Evolutionary conservation across 2,888 invertebrate genomes (phyloP), one percentile per base, ranked within the genome.

Genomic region (Coelinius sp.): DNA sequence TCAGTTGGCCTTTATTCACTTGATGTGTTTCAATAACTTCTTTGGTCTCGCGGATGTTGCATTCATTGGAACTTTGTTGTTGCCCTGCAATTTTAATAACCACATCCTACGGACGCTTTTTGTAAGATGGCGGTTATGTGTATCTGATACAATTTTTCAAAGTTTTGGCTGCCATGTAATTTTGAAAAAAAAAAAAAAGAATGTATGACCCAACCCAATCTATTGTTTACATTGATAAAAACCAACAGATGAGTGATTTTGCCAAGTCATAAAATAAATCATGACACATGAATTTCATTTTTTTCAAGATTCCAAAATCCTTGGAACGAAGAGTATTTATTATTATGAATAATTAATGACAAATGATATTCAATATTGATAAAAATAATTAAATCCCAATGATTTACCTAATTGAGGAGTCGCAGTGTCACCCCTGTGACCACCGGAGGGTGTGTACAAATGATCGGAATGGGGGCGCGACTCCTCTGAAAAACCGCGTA

Each of bases 401-500:
- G 8, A 14, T 2, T 1, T 1, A 44, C 7, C 44, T 20, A 49
- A 49, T 49, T 49, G 20, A 49, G 41, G 41, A 41, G n/a, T n/a
- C 7, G 14, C 56, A 56, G 14, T 56, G 56, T 56, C 56, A 56
- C 56, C 56, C 27, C 31, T 4, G 7, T 0, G 27, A 10, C 17
- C 6, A 31, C 12, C 38, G 35, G 10, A 22, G 62, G 38, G 38
- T 62, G 38, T 62, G 38, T 62, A 20, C 85, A 86, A 87, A 86
- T 85, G 85, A 81, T 84, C n/a, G 86, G 86, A 86, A 86, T 85
- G 85, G 81, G 84, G 86, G 86, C 86, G 86, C 85, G 84, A 84
- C 80, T 77, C 67, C n/a, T 74, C 56, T 0, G n/a, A 24, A 41
- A 41, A 20, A 22, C 22, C n/a, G 63, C 41, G 63, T 63, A 38